A percentile compares a stretch with the other conserved stretches of the same genome.
Evolutionary conservation across 1,140 invertebrate species (phyloP).

Genomic region (Argopecten irradians): DNA sequence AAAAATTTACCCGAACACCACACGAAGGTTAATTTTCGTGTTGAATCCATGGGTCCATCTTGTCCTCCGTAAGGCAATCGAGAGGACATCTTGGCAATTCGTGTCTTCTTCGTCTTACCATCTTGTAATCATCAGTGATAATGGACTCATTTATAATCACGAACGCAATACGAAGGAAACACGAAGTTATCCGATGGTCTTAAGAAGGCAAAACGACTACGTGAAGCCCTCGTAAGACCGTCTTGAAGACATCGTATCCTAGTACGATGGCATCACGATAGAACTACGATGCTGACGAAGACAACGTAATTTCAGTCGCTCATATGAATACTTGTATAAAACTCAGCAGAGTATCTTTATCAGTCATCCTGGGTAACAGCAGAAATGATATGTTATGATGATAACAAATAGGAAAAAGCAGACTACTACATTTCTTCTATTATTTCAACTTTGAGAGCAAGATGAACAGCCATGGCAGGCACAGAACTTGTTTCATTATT

Average conservation of each 20-base stretch:
- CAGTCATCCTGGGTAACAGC: no score
- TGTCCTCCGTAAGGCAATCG: conserved; percentile 34
- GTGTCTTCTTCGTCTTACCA: conserved; percentile 35
- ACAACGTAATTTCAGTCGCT: conserved; percentile 45
- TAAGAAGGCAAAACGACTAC: conserved; percentile 46
- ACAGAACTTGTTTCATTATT: no score
- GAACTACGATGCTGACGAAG: conserved; percentile 43
- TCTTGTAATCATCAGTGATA: conserved; percentile 20
- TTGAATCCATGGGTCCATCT: conserved; percentile 39
- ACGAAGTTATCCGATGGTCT: conserved; percentile 50
- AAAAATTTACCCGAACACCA: conserved; percentile 35
- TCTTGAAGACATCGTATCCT: conserved; percentile 13
- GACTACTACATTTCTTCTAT: no score
- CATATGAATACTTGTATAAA: no score
- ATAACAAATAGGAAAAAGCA: no score
- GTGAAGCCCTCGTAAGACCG: conserved; percentile 35
- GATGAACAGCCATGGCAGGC: no score
- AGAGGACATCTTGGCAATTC: conserved; percentile 35
- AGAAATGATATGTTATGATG: no score
- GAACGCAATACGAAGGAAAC: conserved; percentile 57
- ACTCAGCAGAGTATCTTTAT: no score
- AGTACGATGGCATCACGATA: conserved; percentile 41
- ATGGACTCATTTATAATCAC: conserved; percentile 29
- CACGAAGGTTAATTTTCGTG: conserved; percentile 47
- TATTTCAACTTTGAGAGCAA: no score